A percentile compares a stretch with the other conserved stretches of the same genome.
Conservation (phyloP, 1,140 invertebrate genomes). For the Pogonognathellus flavescens region DNA sequence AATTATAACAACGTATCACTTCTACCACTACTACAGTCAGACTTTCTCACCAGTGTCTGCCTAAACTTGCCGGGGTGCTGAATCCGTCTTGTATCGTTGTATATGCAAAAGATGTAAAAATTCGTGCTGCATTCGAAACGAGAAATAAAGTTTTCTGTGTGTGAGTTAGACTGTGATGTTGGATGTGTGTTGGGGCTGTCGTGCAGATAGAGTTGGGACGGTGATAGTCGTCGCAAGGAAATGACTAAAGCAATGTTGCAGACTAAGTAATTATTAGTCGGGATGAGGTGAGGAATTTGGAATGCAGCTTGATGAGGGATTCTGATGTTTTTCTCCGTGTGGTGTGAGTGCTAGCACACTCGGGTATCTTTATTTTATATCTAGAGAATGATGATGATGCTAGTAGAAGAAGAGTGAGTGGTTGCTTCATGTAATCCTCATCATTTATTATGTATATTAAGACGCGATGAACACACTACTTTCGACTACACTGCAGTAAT, state of each 20-base stretch:
- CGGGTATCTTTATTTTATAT: conserved; percentile 36
- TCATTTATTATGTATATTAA: conserved; percentile 50
- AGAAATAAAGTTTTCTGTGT: not conserved
- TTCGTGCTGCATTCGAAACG: not conserved
- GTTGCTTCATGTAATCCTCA: conserved; percentile 28
- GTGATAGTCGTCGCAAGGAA: not conserved
- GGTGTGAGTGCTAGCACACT: not conserved
- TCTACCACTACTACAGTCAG: too few relatives aligned
- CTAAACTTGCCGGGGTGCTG: too few relatives aligned
- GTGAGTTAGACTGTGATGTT: too few relatives aligned
- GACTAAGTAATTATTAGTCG: conserved; percentile 10
- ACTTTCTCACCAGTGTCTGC: too few relatives aligned
- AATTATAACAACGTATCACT: too few relatives aligned
- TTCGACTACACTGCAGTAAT: too few relatives aligned
- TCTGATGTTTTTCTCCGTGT: conserved; percentile 19
- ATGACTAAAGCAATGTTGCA: not conserved
- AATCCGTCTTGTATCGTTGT: not conserved
- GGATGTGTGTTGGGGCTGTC: too few relatives aligned
- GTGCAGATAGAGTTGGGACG: too few relatives aligned
- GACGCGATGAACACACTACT: not conserved
- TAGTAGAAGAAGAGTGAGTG: not conserved
- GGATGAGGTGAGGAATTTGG: conserved; percentile 45
- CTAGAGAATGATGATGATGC: conserved; percentile 16
- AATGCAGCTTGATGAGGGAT: conserved; percentile 32
- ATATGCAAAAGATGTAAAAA: not conserved